Evolutionary conservation across 2,888 invertebrate species (phyloP), one percentile per base, ranked within the genome.

Genomic region (Drosophila vallismaia): DNA sequence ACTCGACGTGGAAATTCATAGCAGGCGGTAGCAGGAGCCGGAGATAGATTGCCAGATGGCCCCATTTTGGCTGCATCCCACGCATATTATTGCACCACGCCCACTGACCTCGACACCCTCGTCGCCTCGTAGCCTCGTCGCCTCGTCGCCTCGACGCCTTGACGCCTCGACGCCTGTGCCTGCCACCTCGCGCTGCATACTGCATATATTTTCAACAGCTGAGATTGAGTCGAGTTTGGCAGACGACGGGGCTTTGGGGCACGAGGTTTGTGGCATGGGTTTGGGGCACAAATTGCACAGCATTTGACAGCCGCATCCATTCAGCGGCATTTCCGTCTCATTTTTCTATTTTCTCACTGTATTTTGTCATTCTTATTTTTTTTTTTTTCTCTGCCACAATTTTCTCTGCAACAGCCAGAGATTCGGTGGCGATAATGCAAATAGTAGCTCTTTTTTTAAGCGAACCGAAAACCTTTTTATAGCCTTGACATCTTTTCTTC

Each of bases 231-330:
- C 24, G 70, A 62, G 62, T 71, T 71, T 70, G 72, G 62, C 62
- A 49, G 52, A 36, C 5, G 53, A 19, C 10, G 31, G 14, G 33
- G 14, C 9, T 1, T 28, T 9, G 24, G 38, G 19, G n/a, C 4
- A 7, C 8, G 12, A 9, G 4, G 19, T 19, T 14, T 14, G 14
- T n/a, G n/a, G n/a, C n/a, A n/a, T n/a, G 14, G 14, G 14, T 14
- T 19, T 19, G 19, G 19, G 19, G 19, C 19, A 1, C 67, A 70
- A 86, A 72, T 77, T 87, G 87, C 67, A 76, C 76, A 82, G 82
- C 82, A 85, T 87, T 82, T 87, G 82, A 78, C 82, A 82, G 88
- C 73, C 87, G 71, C 83, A 76, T 84, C 67, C 76, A 74, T 81
- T 78, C 87, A 84, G 67, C 70, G 55, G 71, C 76, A 78, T 74